phyloP scores from a whole-genome alignment of 2,113 vertebrate genomes.

The Axis porcinus region DNA sequence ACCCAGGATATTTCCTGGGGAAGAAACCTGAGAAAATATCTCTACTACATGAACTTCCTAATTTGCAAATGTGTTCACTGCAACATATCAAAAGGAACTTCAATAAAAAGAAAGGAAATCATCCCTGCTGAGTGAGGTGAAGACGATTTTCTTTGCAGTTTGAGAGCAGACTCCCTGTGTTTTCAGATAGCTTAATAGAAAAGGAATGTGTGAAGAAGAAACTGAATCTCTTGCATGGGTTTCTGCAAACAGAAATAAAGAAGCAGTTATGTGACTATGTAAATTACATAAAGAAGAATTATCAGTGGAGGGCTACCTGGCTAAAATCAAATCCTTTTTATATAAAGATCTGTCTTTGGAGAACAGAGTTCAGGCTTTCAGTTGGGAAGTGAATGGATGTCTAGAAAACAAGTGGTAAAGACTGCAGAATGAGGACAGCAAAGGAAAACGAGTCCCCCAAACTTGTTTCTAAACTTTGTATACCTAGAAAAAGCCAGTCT shows the following conservation, averaged over 20 bases:
- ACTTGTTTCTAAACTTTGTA: slow-evolving; percentile 74
- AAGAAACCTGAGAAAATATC: neutral
- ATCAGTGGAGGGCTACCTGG: slow-evolving; percentile 89
- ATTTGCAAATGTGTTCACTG: neutral
- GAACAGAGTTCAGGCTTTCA: slow-evolving; percentile 79
- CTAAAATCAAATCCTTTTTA: slow-evolving; percentile 91
- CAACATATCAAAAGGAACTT: neutral
- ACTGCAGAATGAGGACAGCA: slow-evolving; percentile 78
- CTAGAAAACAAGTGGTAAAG: slow-evolving; percentile 80
- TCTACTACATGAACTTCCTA: neutral
- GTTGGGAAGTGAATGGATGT: slow-evolving; percentile 83
- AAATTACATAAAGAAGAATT: slow-evolving; percentile 89
- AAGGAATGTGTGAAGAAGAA: slow-evolving; percentile 92
- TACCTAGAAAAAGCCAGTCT: slow-evolving; percentile 83
- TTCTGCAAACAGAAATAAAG: slow-evolving; percentile 87
- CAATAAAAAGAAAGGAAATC: neutral
- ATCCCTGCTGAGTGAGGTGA: neutral
- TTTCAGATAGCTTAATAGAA: slow-evolving; percentile 81
- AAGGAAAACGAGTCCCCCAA: slow-evolving; percentile 74
- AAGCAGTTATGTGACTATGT: slow-evolving; percentile 81
- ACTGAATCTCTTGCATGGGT: slow-evolving; percentile 89
- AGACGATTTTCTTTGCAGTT: neutral
- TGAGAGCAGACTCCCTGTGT: neutral
- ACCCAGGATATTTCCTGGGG: neutral
- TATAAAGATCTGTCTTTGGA: slow-evolving; percentile 84